Conservation (phyloP, 2,113 vertebrate species). For the Hystrix cristata region DNA sequence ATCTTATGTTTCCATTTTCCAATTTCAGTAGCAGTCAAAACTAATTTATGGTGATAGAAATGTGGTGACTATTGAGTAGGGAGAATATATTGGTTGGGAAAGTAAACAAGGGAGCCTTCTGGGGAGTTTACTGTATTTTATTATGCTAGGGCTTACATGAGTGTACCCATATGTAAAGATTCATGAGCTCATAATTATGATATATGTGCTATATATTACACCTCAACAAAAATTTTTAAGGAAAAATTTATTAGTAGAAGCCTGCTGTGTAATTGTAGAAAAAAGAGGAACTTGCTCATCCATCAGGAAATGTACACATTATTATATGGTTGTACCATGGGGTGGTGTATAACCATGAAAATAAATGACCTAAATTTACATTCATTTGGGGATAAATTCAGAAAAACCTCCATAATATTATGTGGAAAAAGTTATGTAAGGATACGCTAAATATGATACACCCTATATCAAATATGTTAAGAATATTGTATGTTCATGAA, state of each 20-base stretch:
- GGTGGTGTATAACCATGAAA: not conserved
- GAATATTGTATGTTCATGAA: not conserved
- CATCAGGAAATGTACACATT: not conserved
- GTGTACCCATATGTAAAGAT: not conserved
- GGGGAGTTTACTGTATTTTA: not conserved
- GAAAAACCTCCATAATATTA: not conserved
- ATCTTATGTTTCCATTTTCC: not conserved
- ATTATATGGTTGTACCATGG: not conserved
- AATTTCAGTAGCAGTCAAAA: not conserved
- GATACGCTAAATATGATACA: not conserved
- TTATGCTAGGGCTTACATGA: not conserved
- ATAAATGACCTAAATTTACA: not conserved
- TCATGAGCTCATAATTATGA: not conserved
- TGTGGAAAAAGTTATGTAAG: slow-evolving; percentile 2
- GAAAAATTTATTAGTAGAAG: not conserved
- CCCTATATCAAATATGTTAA: not conserved
- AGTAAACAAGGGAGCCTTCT: not conserved
- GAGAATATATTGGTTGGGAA: not conserved
- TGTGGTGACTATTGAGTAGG: not conserved
- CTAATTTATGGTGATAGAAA: not conserved
- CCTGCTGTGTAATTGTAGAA: not conserved
- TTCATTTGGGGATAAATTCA: not conserved
- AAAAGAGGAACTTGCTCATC: not conserved
- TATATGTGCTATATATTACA: not conserved
- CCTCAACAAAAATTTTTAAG: not conserved